Conservation (phyloP, 2,797 vertebrate genomes). For the Neosilurus hyrtlii region DNA sequence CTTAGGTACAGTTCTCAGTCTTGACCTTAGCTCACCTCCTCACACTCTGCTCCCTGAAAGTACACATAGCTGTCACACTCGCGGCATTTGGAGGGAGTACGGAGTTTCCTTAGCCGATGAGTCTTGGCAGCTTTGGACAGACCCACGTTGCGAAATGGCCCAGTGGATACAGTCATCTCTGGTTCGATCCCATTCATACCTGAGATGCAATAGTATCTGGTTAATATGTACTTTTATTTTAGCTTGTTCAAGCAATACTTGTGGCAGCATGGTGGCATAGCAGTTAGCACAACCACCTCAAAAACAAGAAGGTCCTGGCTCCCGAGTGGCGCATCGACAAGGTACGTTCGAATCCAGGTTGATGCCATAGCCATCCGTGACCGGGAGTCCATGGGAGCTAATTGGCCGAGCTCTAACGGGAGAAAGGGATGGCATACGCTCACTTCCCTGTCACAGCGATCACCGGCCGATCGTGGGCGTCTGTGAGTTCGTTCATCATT, state of each 20-base stretch:
- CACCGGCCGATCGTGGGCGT: too few species aligned
- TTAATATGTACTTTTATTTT: neutral
- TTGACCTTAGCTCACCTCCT: slow-evolving; percentile 81
- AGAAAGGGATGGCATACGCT: too few species aligned
- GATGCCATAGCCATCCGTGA: too few species aligned
- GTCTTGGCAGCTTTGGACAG: slow-evolving; percentile 92
- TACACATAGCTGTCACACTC: slow-evolving; percentile 98
- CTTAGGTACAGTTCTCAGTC: neutral
- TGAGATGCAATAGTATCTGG: slow-evolving; percentile 38
- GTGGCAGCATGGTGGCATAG: too few species aligned
- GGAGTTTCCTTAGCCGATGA: slow-evolving; percentile 89
- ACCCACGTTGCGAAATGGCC: slow-evolving; percentile 88
- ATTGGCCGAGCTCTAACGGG: too few species aligned
- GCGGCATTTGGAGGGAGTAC: slow-evolving; percentile 88
- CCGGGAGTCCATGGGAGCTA: too few species aligned
- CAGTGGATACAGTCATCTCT: slow-evolving; percentile 75
- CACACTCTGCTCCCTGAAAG: slow-evolving; percentile 96
- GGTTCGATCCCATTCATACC: slow-evolving; percentile 85
- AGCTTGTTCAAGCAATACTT: neutral
- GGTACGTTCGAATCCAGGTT: too few species aligned
- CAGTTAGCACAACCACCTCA: too few species aligned
- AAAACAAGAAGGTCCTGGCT: too few species aligned
- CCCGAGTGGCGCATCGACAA: too few species aligned
- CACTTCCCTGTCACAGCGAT: too few species aligned
- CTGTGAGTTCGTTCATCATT: too few species aligned